phyloP scores from a whole-genome alignment of 2,113 vertebrate species.

The Phasianus colchicus region DNA sequence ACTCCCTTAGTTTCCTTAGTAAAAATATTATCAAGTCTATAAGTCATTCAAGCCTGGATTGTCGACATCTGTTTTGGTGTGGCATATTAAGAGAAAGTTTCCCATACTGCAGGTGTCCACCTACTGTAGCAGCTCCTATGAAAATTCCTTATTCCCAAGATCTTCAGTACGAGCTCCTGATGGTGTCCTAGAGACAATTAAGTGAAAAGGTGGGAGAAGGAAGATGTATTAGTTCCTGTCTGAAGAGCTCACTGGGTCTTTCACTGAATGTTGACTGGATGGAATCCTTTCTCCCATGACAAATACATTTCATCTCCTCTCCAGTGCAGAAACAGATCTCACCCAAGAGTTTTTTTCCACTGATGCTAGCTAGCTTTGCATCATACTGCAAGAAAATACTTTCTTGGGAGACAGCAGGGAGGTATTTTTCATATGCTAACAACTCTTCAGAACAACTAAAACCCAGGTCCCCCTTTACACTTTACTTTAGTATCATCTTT shows the following conservation, averaged over 20 bases:
- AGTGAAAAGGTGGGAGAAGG: background rate
- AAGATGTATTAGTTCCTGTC: background rate
- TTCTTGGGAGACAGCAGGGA: background rate
- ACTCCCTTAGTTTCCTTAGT: background rate
- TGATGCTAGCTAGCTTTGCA: background rate
- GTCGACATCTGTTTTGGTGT: background rate
- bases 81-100: background rate
- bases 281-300: background rate
- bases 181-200: background rate
- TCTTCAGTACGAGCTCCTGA: background rate
- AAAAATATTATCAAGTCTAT: background rate
- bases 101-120: background rate
- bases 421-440: slow-evolving; percentile 19
- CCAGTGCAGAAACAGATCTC: background rate
- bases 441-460: slow-evolving; percentile 32
- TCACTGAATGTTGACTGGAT: background rate
- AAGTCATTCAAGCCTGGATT: background rate
- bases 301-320: slow-evolving; percentile 6
- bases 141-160: background rate
- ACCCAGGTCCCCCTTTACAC: background rate
- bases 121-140: rapidly evolving
- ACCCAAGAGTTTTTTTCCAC: background rate
- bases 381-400: background rate
- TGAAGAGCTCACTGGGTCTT: background rate
- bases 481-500: slow-evolving; percentile 15